Evolutionary conservation across 1,140 invertebrate genomes (phyloP), one percentile per base, ranked within the genome.

Genomic region (Centruroides sculpturatus): DNA sequence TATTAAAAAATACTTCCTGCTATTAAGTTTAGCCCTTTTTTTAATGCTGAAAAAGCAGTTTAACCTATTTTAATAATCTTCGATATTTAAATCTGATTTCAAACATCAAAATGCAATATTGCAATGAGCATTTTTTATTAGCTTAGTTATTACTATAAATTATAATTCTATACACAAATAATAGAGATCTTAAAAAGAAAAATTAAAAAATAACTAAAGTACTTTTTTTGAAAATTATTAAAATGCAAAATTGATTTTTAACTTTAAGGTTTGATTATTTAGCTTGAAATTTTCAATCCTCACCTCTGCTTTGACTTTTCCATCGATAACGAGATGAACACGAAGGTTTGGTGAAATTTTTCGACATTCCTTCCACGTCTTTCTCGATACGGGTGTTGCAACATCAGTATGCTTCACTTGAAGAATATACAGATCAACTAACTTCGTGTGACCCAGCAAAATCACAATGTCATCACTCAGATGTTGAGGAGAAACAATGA

Each of bases 401-500:
- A 41, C 49, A 61, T 59, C 62, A 56, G 76, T 77, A 64, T 86
- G 87, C 51, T 80, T 76, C 72, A 88, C 89, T 71, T 90, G 87
- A 9, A 89, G 69, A 56, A 92, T 82, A 71, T 87, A 81, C 53
- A 92, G 73, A 67, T 91, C 82, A 52, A 77, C 71, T 23, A 92
- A 70, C 65, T 77, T 78, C 1, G 81, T 69, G 35, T 62, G 35
- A 5, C 69, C 68, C 3, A 68, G 68, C 35, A 88, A 69, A 59
- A 83, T 77, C 7, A 91, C 68, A 0, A 87, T 75, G 70, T 91
- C 87, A 62, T 87, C 83, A 55, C 84, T 81, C 12, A 92, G 72
- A 73, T 89, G 89, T 47, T 68, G 87, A 0, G 89, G 86, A 68
- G 85, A 86, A 23, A 90, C 81, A 3, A 82, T 78, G 48, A 91